phyloP scores from a whole-genome alignment of 1,140 invertebrate genomes.

The Phymastichus coffea region DNA sequence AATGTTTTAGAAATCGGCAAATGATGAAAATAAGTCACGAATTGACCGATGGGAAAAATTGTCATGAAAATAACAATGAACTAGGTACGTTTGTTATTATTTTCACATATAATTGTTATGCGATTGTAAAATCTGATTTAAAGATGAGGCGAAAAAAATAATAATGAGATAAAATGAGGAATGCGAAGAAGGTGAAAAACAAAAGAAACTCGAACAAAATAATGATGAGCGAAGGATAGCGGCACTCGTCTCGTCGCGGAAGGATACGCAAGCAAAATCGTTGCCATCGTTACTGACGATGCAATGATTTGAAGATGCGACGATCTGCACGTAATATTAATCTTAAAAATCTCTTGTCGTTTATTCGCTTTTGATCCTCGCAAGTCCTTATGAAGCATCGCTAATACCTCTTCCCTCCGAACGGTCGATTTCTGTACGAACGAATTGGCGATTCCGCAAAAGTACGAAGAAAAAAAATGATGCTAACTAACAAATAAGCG shows the following conservation, averaged over 20 bases:
- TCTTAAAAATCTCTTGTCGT: conserved; percentile 8
- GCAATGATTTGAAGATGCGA: not conserved
- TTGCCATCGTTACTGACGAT: too few relatives aligned
- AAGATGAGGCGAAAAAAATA: conserved; percentile 31
- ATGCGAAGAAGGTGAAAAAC: not conserved
- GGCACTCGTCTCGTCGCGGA: conserved; percentile 28
- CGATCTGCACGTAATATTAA: too few relatives aligned
- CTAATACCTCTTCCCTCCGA: too few relatives aligned
- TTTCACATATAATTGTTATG: conserved; percentile 36
- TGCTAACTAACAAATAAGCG: conserved; percentile 25
- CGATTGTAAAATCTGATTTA: conserved; percentile 29
- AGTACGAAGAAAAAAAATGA: conserved; percentile 21
- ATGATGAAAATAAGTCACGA: conserved; percentile 26
- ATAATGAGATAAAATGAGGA: not conserved
- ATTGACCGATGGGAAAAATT: conserved; percentile 24
- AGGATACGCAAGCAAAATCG: conserved; percentile 13
- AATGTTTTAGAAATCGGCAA: conserved; percentile 43
- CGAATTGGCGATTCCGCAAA: too few relatives aligned
- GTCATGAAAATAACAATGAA: conserved; percentile 32
- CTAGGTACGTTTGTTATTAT: conserved; percentile 40
- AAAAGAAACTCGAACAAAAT: conserved; percentile 16
- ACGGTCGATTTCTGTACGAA: too few relatives aligned
- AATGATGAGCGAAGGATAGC: conserved; percentile 22
- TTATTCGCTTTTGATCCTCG: conserved; percentile 10
- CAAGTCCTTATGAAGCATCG: too few relatives aligned